Evolutionary conservation across 2,888 invertebrate species (phyloP).

Genomic region (Nematopogon swammerdamellus): DNA sequence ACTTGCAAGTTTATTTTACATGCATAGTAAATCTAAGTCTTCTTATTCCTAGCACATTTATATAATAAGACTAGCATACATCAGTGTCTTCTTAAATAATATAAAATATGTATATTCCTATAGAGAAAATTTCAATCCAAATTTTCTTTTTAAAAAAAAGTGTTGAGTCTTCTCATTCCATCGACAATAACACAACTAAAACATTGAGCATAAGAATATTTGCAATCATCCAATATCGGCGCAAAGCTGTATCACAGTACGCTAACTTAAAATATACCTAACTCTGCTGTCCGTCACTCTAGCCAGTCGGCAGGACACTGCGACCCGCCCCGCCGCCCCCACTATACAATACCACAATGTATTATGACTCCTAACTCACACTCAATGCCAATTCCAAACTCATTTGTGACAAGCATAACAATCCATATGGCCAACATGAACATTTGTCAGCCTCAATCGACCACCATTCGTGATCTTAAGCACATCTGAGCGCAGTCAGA

Average conservation of each 20-base stretch:
- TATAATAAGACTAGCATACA: slow-evolving; percentile 47
- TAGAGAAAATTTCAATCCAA: slow-evolving; percentile 40
- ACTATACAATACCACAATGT: too few species aligned
- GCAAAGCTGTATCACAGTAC: slow-evolving; percentile 50
- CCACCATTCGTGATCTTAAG: too few species aligned
- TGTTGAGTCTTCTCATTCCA: not conserved
- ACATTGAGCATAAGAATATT: not conserved
- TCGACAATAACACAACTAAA: not conserved
- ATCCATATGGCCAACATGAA: too few species aligned
- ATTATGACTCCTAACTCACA: too few species aligned
- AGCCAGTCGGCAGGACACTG: too few species aligned
- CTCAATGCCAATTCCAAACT: too few species aligned
- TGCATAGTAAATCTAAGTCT: slow-evolving; percentile 8
- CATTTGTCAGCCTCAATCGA: too few species aligned
- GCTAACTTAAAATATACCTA: slow-evolving; percentile 34
- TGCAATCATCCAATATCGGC: not conserved
- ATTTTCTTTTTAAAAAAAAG: not conserved
- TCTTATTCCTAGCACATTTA: slow-evolving; percentile 4
- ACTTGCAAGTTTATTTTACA: slow-evolving; percentile 8
- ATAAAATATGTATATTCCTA: slow-evolving; percentile 24
- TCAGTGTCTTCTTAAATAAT: slow-evolving; percentile 30
- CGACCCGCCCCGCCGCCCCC: too few species aligned
- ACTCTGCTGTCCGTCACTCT: too few species aligned
- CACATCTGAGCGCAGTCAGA: too few species aligned
- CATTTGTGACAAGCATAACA: too few species aligned